Evolutionary conservation across 64 coral and sea anemone genomes (phyloP).

Genomic region (Cladopsammia gracilis): DNA sequence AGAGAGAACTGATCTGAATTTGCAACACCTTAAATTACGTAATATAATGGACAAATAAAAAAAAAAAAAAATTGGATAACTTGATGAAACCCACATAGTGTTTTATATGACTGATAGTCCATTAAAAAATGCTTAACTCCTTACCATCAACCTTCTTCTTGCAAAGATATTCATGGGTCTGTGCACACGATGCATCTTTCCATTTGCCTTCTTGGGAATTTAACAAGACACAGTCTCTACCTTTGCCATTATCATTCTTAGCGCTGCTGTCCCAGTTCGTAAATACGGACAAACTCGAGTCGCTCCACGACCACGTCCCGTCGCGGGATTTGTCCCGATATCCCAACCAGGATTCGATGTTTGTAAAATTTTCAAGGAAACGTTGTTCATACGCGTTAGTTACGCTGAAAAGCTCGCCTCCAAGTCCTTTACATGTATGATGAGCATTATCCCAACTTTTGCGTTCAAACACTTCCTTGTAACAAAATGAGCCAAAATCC

Average conservation of each 20-base stretch:
- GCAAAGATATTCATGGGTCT: conserved; percentile 94
- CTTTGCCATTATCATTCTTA: conserved; percentile 79
- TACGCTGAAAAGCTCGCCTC: conserved; percentile 94
- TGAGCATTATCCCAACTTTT: conserved; percentile 91
- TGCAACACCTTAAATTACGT: too few relatives aligned
- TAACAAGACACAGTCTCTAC: conserved; percentile 88
- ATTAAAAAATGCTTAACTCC: too few relatives aligned
- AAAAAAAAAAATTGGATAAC: too few relatives aligned
- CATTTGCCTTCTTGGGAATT: conserved; percentile 96
- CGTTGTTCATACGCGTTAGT: conserved; percentile 98
- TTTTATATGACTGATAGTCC: too few relatives aligned
- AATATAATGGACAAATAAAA: too few relatives aligned
- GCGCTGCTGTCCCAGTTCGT: conserved; percentile 97
- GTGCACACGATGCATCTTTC: conserved; percentile 85
- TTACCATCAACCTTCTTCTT: conserved; percentile 88
- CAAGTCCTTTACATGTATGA: conserved; percentile 62
- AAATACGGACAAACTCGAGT: conserved; percentile 83
- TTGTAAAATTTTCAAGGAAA: conserved; percentile 91
- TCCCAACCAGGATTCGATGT: conserved; percentile 93
- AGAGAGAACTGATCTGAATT: too few relatives aligned
- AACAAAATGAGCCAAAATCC: conserved; percentile 97
- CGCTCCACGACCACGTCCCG: conserved; percentile 96
- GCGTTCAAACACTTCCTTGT: conserved; percentile 81
- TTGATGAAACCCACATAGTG: too few relatives aligned
- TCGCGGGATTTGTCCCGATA: conserved; percentile 92